Percentiles rank a stretch among this genome's conserved stretches.
These are phyloP conservation scores for Cryptops parisi DNA, from an alignment of 2,888 invertebrate genomes.

Conservation along the genomic window DNA sequence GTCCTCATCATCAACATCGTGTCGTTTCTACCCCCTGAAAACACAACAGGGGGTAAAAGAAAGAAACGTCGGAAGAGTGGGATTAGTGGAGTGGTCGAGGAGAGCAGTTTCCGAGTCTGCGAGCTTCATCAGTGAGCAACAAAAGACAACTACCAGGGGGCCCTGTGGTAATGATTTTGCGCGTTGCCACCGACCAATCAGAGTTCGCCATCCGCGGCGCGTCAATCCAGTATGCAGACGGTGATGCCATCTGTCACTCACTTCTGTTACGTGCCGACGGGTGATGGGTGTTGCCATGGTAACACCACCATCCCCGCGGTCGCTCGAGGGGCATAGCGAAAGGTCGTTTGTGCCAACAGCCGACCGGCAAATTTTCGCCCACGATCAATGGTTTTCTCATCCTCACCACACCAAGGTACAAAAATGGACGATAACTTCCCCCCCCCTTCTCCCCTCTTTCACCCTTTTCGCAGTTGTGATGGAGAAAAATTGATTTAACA, in stretches of 20 bases:
- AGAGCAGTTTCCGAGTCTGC: too few species aligned
- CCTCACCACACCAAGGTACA: too few species aligned
- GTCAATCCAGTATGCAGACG: slow-evolving; percentile 4
- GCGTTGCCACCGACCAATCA: neutral
- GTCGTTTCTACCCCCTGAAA: too few species aligned
- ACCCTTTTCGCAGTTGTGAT: too few species aligned
- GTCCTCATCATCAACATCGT: too few species aligned
- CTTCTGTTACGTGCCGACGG: slow-evolving; percentile 6
- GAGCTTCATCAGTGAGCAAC: neutral
- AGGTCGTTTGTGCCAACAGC: slow-evolving; percentile 4
- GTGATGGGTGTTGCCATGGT: neutral
- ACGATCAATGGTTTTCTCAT: too few species aligned
- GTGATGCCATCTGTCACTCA: slow-evolving; percentile 4
- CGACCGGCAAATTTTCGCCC: neutral
- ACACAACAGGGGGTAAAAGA: too few species aligned
- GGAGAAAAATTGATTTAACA: too few species aligned
- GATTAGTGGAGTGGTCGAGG: too few species aligned
- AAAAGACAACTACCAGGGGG: neutral
- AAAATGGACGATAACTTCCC: too few species aligned
- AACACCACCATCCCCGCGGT: neutral
- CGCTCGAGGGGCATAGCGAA: slow-evolving; percentile 1
- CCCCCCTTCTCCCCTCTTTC: too few species aligned
- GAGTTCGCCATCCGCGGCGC: neutral
- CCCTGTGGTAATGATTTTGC: neutral
- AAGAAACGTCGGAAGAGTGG: too few species aligned